A percentile compares a stretch with the other conserved stretches of the same genome.
Conservation (phyloP, 2,797 vertebrate species). For the Euthynnus affinis region DNA sequence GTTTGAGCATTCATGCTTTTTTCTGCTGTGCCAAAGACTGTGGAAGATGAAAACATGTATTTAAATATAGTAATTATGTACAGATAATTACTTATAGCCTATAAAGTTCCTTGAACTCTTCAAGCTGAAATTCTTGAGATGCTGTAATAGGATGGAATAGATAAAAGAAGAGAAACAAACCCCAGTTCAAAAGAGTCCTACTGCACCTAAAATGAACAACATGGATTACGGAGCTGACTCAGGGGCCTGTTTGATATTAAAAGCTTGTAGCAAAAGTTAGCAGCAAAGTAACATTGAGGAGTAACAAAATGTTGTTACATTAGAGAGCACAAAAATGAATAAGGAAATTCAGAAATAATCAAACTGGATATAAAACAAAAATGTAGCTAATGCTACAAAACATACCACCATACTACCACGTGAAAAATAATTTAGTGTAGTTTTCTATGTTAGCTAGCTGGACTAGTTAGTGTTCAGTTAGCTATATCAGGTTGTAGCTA, state of each 20-base stretch:
- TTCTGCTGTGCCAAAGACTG: not conserved
- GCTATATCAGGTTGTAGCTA: too few relatives aligned
- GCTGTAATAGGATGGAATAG: not conserved
- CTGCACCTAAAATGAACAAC: not conserved
- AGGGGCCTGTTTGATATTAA: constrained; percentile 5
- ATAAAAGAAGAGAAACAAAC: constrained; percentile 10
- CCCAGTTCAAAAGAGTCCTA: not conserved
- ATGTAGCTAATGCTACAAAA: too few relatives aligned
- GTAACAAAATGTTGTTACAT: not conserved
- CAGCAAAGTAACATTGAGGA: constrained; percentile 5
- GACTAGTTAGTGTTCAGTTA: too few relatives aligned
- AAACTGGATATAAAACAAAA: too few relatives aligned
- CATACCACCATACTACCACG: too few relatives aligned
- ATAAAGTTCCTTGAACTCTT: constrained; percentile 12
- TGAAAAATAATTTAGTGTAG: too few relatives aligned
- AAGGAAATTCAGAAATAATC: too few relatives aligned
- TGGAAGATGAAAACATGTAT: constrained; percentile 23
- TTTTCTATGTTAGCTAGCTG: not conserved
- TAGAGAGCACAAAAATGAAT: not conserved
- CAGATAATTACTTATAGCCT: not conserved
- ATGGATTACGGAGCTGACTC: constrained; percentile 3
- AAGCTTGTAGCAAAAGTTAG: not conserved
- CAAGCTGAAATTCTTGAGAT: not conserved
- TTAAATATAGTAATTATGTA: constrained; percentile 20
- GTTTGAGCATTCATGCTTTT: constrained; percentile 17